These are phyloP conservation scores for Himalopsyche kuldschensis DNA, from an alignment of 2,888 invertebrate species.

Conservation along the genomic window DNA sequence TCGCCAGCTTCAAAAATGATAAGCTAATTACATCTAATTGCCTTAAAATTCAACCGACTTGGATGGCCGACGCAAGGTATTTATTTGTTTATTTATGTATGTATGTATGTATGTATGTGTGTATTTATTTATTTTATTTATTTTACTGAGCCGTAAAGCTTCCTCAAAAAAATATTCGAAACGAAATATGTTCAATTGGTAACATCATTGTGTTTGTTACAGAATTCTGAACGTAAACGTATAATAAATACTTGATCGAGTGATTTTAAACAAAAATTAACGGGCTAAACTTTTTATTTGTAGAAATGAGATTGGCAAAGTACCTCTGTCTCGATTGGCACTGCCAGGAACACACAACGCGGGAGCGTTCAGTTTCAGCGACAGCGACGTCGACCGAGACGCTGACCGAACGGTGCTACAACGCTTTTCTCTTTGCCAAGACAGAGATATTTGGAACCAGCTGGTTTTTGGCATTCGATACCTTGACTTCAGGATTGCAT, in stretches of 20 bases:
- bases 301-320: conserved; percentile 50
- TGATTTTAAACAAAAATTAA: no score
- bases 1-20: conserved; percentile 65
- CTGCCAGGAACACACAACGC: conserved; percentile 60
- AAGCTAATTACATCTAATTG: conserved; percentile 68
- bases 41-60: conserved; percentile 78
- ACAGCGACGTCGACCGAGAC: conserved; percentile 47
- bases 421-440: conserved; percentile 63
- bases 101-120: no score
- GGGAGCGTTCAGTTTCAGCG: conserved; percentile 57
- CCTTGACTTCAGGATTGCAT: conserved; percentile 78
- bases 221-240: no score
- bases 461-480: conserved; percentile 83
- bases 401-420: conserved; percentile 10
- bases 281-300: conserved; percentile 22
- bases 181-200: no score
- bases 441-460: conserved; percentile 80
- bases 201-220: no score
- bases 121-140: no score
- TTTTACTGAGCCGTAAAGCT: no score
- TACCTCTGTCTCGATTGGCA: conserved; percentile 55
- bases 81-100: no score
- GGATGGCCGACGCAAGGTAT: conserved; percentile 71
- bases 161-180: no score
- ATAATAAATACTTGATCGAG: no score